A percentile compares a stretch with the other conserved stretches of the same genome.
Conservation (phyloP, 2,888 invertebrate species). For the Xestia xanthographa region DNA sequence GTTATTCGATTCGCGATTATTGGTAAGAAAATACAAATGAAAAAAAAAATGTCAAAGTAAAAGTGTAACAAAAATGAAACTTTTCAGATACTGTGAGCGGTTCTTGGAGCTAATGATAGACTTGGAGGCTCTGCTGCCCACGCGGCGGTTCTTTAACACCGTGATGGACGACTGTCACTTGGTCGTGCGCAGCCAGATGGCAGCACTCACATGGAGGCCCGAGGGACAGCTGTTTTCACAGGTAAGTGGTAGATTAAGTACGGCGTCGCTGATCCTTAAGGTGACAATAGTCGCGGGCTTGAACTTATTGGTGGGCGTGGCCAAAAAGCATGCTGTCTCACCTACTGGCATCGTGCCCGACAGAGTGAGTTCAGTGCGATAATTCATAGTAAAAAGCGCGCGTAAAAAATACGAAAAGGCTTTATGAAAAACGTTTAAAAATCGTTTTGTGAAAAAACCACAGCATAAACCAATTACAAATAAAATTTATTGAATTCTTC, state of each 20-base stretch:
- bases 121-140: conserved; percentile 98
- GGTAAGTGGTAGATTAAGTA: conserved; percentile 90
- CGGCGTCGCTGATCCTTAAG: neutral
- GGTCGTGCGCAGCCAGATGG: conserved; percentile 96
- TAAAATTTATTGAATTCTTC: too few species aligned
- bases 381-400: too few species aligned
- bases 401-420: too few species aligned
- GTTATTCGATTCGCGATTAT: neutral
- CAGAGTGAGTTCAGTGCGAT: too few species aligned
- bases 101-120: conserved; percentile 99
- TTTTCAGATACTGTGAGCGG: conserved; percentile 95
- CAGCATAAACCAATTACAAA: too few species aligned
- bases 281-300: too few species aligned
- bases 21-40: neutral
- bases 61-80: neutral
- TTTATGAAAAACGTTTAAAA: too few species aligned
- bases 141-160: conserved; percentile 98
- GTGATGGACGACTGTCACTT: conserved; percentile 98
- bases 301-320: too few species aligned
- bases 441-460: too few species aligned
- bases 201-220: conserved; percentile 92
- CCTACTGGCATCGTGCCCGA: too few species aligned
- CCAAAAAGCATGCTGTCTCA: too few species aligned
- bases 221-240: conserved; percentile 98
- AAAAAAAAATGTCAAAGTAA: neutral